A percentile compares a stretch with the other conserved stretches of the same genome.
phyloP scores from a whole-genome alignment of 2,113 vertebrate species.

The Phalacrocorax pelagicus region DNA sequence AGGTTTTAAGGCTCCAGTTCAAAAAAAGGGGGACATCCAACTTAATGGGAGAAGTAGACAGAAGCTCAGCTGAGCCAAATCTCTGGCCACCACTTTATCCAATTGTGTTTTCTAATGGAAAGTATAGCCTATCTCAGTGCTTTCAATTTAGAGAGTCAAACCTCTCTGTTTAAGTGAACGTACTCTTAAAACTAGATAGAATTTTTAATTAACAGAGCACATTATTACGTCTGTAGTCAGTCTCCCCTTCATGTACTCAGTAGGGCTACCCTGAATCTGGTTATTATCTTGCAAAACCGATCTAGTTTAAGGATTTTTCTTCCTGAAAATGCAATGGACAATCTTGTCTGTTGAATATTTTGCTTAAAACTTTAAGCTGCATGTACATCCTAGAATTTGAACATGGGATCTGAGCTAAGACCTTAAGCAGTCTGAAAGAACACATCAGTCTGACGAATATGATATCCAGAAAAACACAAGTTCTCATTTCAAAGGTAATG shows the following conservation, averaged over 20 bases:
- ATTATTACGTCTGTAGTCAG: not conserved
- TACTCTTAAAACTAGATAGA: not conserved
- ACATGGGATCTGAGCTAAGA: slow-evolving; percentile 34
- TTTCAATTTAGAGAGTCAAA: not conserved
- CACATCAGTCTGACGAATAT: slow-evolving; percentile 21
- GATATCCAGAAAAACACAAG: slow-evolving; percentile 40
- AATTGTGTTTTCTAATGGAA: not conserved
- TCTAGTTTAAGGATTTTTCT: not conserved
- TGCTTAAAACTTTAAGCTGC: not conserved
- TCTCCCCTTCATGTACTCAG: not conserved
- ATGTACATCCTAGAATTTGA: slow-evolving; percentile 20
- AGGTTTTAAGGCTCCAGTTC: not conserved
- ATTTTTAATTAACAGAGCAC: not conserved
- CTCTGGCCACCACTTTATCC: not conserved
- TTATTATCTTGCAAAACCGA: not conserved
- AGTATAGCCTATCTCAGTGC: not conserved
- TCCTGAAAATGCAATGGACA: not conserved
- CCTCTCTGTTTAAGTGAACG: not conserved
- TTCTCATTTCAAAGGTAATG: slow-evolving; percentile 70
- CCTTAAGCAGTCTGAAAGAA: slow-evolving; percentile 34
- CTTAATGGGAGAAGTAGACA: not conserved
- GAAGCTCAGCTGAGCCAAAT: not conserved
- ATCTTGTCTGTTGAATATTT: not conserved
- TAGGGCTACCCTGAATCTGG: not conserved
- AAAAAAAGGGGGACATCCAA: not conserved